Percentiles rank a stretch among this genome's conserved stretches.
Evolutionary conservation across 2,888 invertebrate genomes (phyloP).

Genomic region (Pseudanteris insignis): DNA sequence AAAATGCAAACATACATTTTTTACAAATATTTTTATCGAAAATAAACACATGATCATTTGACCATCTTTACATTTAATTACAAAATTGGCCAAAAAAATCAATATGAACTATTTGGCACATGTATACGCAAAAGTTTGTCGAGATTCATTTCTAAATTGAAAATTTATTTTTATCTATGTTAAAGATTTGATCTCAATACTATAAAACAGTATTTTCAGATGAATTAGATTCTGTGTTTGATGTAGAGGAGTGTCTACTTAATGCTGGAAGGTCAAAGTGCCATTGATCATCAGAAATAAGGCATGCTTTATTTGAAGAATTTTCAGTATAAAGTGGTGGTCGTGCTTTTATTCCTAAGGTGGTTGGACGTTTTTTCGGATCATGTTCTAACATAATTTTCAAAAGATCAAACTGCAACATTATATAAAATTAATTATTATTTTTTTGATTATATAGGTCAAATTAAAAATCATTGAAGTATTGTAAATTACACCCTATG

Average conservation of each 20-base stretch:
- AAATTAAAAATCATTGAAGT: too few relatives aligned
- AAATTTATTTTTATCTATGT: neutral
- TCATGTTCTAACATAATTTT: slow-evolving; percentile 80
- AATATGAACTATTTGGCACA: too few relatives aligned
- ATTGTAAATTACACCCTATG: neutral
- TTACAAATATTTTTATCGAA: too few relatives aligned
- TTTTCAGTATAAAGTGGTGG: slow-evolving; percentile 68
- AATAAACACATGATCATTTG: too few relatives aligned
- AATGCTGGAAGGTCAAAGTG: slow-evolving; percentile 70
- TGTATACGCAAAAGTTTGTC: too few relatives aligned
- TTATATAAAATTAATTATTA: too few relatives aligned
- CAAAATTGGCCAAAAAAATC: neutral
- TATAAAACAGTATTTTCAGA: slow-evolving; percentile 45
- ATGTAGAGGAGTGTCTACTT: slow-evolving; percentile 57
- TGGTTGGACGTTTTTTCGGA: slow-evolving; percentile 80
- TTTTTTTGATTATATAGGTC: too few relatives aligned
- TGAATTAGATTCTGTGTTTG: slow-evolving; percentile 50
- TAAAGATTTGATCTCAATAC: neutral
- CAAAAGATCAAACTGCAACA: slow-evolving; percentile 74
- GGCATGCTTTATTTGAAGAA: slow-evolving; percentile 58
- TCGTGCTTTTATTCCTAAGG: slow-evolving; percentile 74
- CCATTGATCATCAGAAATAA: slow-evolving; percentile 64
- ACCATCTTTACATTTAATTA: neutral
- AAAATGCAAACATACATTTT: too few relatives aligned
- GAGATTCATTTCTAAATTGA: neutral